phyloP scores from a whole-genome alignment of 1,140 invertebrate species.

The Cataglyphis hispanica region DNA sequence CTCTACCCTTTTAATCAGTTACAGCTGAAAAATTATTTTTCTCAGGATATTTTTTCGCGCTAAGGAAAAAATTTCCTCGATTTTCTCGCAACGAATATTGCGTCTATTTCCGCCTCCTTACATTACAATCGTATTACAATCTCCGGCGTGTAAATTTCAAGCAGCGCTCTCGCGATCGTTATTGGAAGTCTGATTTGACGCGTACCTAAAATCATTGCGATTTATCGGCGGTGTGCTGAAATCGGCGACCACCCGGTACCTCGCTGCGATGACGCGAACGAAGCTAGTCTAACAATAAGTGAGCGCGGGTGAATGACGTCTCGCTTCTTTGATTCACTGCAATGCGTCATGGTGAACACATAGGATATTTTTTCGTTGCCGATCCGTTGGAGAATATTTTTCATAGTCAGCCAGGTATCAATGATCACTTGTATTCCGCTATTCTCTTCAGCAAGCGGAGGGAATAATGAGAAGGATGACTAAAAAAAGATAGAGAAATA shows the following conservation, averaged over 20 bases:
- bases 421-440: conserved; percentile 41
- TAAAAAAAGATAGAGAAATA: neutral
- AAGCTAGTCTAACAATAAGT: neutral
- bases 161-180: conserved; percentile 6
- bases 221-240: conserved; percentile 6
- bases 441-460: neutral
- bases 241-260: conserved; percentile 5
- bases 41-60: neutral
- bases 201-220: conserved; percentile 37
- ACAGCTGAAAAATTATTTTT: neutral
- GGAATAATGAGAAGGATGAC: neutral
- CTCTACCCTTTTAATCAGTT: neutral
- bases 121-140: conserved; percentile 23
- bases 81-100: neutral
- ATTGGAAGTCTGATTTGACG: conserved; percentile 39
- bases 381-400: conserved; percentile 66
- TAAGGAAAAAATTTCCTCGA: neutral
- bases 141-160: conserved; percentile 18
- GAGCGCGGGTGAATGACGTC: conserved; percentile 66
- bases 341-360: conserved; percentile 68
- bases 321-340: conserved; percentile 68
- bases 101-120: neutral
- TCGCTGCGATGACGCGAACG: conserved; percentile 33
- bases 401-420: conserved; percentile 57
- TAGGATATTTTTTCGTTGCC: conserved; percentile 66